Conservation (phyloP, 2,113 vertebrate species). For the Hiodon alosoides region DNA sequence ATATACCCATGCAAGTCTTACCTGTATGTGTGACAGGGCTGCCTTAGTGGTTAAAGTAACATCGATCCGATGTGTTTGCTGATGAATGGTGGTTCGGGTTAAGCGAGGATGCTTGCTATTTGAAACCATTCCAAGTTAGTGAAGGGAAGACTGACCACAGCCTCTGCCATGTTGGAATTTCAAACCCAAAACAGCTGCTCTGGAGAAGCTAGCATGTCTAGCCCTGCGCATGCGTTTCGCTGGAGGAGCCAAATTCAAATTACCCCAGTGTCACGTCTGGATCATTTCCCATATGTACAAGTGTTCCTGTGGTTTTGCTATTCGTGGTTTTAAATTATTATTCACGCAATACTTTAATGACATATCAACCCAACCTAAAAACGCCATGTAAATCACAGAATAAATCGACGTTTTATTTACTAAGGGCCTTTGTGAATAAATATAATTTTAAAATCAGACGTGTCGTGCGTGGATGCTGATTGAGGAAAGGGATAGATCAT, state of each 20-base stretch:
- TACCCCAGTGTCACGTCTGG: conserved; percentile 40
- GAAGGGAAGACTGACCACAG: conserved; percentile 86
- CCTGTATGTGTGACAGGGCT: conserved; percentile 74
- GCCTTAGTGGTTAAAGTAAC: conserved; percentile 73
- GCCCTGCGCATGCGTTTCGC: conserved; percentile 77
- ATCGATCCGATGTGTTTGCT: conserved; percentile 74
- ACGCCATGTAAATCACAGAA: no score
- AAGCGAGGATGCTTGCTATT: conserved; percentile 78
- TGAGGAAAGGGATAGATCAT: no score
- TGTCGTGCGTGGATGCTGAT: no score
- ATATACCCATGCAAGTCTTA: conserved; percentile 62
- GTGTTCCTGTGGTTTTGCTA: not conserved
- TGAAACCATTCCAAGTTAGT: conserved; percentile 88
- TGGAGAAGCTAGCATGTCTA: conserved; percentile 76
- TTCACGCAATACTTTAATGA: no score
- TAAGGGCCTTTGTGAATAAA: no score
- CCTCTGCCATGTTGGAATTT: conserved; percentile 99
- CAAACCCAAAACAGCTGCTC: conserved; percentile 92
- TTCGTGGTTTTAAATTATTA: not conserved
- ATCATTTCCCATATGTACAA: conserved; percentile 1
- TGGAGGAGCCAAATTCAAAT: conserved; percentile 83
- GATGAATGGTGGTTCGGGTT: conserved; percentile 72
- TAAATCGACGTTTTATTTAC: no score
- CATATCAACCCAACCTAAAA: no score
- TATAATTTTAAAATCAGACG: no score